Conservation (phyloP, 2,888 invertebrate genomes). For the Orthosia cruda region DNA sequence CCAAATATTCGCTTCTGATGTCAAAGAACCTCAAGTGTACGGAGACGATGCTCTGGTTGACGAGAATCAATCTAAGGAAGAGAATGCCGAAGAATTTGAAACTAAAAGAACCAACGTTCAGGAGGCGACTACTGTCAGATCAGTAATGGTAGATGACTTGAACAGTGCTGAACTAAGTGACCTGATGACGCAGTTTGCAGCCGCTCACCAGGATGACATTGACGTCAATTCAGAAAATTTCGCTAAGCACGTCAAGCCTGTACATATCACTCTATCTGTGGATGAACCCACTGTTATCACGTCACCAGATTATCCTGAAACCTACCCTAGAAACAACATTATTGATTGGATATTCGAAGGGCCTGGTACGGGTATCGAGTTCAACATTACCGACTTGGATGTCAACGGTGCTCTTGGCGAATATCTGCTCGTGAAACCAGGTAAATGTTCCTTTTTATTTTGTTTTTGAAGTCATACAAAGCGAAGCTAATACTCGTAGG, state of each 20-base stretch:
- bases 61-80: slow-evolving; percentile 50
- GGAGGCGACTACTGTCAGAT: slow-evolving; percentile 15
- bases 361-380: slow-evolving; percentile 85
- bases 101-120: slow-evolving; percentile 30
- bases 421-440: slow-evolving; percentile 87
- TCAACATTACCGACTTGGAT: slow-evolving; percentile 84
- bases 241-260: slow-evolving; percentile 68
- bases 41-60: slow-evolving; percentile 77
- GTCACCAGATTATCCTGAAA: slow-evolving; percentile 81
- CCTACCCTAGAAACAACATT: slow-evolving; percentile 80
- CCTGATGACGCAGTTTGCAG: slow-evolving; percentile 75
- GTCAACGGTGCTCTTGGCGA: slow-evolving; percentile 83
- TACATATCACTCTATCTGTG: slow-evolving; percentile 74
- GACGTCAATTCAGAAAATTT: slow-evolving; percentile 71
- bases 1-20: slow-evolving; percentile 42
- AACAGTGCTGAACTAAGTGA: slow-evolving; percentile 73
- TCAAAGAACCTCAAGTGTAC: slow-evolving; percentile 50
- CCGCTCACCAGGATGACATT: slow-evolving; percentile 70
- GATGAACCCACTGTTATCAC: slow-evolving; percentile 77
- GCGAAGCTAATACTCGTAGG: too few species aligned
- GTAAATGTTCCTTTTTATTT: slow-evolving; percentile 69
- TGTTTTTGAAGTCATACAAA: not conserved
- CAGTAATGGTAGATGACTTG: slow-evolving; percentile 71
- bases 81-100: slow-evolving; percentile 58
- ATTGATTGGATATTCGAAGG: slow-evolving; percentile 86